Evolutionary conservation across 2,888 invertebrate species (phyloP), one percentile per base, ranked within the genome.

Genomic region (Dicranocentrus wangi): DNA sequence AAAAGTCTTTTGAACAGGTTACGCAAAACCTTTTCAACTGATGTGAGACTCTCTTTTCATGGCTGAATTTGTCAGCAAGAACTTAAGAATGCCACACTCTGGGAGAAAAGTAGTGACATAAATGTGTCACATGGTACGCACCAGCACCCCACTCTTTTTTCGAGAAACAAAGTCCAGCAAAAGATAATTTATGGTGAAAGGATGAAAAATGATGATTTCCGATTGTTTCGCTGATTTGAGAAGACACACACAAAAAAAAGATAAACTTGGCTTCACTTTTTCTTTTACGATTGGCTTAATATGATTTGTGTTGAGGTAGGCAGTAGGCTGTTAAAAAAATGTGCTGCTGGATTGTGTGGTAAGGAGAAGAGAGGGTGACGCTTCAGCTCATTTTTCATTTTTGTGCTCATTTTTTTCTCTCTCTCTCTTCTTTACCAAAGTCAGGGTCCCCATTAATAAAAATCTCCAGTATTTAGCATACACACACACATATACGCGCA

Each of bases 321-420:
- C 47, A 51, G 43, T 10, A 10, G 3, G 5, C 32, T 32, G 32
- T 3, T 63, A 63, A 72, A 60, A 71, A 25, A 28, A 27, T n/a
- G n/a, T n/a, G n/a, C n/a, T n/a, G n/a, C n/a, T 42, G 42, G 42
- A 10, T 13, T 42, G 13, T 42, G 13, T 42, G 42, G 51, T 51
- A 17, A 21, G 21, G 21, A 21, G 58, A 13, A 13, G 1, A 21
- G 19, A 23, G 7, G 58, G 58, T 58, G 58, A 58, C 10, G n/a
- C n/a, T n/a, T 71, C 63, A 63, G 42, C 75, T 42, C 76, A 66
- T 76, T 68, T 76, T 76, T 76, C 60, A 76, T 65, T 75, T 65
- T 51, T 53, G 28, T 27, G 10, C 60, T 28, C 60, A 53, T 71
- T 71, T 71, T 71, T 71, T n/a, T n/a, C n/a, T n/a, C n/a, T n/a